Percentiles rank a stretch among this genome's conserved stretches.
These are phyloP conservation scores for Antheraea yamamai DNA, from an alignment of 2,888 invertebrate genomes.

Conservation along the genomic window DNA sequence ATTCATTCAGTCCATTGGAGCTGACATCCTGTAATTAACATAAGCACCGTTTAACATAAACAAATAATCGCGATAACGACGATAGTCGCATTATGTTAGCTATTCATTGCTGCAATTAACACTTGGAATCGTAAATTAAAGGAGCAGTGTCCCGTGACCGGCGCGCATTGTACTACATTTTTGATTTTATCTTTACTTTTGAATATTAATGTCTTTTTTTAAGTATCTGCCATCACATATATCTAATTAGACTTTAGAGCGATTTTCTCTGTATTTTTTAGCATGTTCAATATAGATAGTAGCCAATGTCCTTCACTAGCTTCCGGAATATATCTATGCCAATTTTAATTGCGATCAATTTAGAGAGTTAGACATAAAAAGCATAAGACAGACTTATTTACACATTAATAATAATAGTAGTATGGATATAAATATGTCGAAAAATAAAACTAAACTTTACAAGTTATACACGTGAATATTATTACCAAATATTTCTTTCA, in stretches of 20 bases:
- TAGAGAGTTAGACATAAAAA: too few species aligned
- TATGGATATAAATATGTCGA: neutral
- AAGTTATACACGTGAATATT: neutral
- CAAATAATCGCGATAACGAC: constrained; percentile 64
- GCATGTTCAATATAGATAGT: too few species aligned
- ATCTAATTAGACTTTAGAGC: too few species aligned
- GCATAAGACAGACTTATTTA: too few species aligned
- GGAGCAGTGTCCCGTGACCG: constrained; percentile 53
- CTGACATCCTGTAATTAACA: constrained; percentile 72
- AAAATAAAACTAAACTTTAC: neutral
- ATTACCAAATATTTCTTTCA: neutral
- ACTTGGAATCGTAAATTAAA: constrained; percentile 68
- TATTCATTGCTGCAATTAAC: constrained; percentile 76
- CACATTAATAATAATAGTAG: too few species aligned
- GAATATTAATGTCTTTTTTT: constrained; percentile 1
- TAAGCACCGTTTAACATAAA: constrained; percentile 68
- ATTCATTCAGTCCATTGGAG: constrained; percentile 51
- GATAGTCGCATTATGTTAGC: constrained; percentile 58
- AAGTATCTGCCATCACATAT: neutral
- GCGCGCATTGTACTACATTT: constrained; percentile 48
- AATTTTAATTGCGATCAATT: too few species aligned
- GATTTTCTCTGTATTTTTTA: too few species aligned
- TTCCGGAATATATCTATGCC: too few species aligned
- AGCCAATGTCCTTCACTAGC: too few species aligned
- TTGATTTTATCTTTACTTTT: constrained; percentile 13